Evolutionary conservation across 2,888 invertebrate genomes (phyloP).

Genomic region (Phortica okadai): DNA sequence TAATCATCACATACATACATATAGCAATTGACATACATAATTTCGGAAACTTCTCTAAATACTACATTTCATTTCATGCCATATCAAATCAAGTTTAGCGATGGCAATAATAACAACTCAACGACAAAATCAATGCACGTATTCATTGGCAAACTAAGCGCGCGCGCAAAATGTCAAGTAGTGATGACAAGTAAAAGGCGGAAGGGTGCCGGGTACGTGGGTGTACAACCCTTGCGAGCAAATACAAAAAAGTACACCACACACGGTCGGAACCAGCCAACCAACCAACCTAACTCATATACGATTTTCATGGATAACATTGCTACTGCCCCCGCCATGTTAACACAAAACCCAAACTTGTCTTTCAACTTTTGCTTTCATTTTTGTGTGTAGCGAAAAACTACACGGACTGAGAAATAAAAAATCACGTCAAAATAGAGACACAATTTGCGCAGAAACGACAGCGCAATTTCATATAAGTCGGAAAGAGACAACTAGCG

Average conservation of each 20-base stretch:
- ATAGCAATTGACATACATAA: too few species aligned
- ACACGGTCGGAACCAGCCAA: too few species aligned
- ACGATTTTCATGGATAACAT: too few species aligned
- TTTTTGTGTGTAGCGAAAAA: slow-evolving; percentile 56
- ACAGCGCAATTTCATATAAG: neutral
- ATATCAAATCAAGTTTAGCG: too few species aligned
- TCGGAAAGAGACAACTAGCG: too few species aligned
- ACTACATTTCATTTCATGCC: too few species aligned
- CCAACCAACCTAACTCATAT: too few species aligned
- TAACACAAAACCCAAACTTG: slow-evolving; percentile 59
- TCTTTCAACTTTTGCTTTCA: slow-evolving; percentile 74
- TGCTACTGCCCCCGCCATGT: slow-evolving; percentile 32
- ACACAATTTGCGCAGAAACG: slow-evolving; percentile 24
- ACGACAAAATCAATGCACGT: slow-evolving; percentile 1
- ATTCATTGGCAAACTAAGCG: slow-evolving; percentile 11
- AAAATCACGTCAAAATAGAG: slow-evolving; percentile 58
- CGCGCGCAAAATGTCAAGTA: slow-evolving; percentile 7
- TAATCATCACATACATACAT: too few species aligned
- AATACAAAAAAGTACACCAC: too few species aligned
- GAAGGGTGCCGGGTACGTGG: neutral
- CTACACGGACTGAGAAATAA: slow-evolving; percentile 45
- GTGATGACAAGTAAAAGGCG: neutral
- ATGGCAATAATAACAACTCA: too few species aligned
- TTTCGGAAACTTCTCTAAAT: too few species aligned
- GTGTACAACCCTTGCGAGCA: too few species aligned